Base-by-base conservation (phyloP, 2,888 invertebrate species). In the Neuroscelio doddi region DNA sequence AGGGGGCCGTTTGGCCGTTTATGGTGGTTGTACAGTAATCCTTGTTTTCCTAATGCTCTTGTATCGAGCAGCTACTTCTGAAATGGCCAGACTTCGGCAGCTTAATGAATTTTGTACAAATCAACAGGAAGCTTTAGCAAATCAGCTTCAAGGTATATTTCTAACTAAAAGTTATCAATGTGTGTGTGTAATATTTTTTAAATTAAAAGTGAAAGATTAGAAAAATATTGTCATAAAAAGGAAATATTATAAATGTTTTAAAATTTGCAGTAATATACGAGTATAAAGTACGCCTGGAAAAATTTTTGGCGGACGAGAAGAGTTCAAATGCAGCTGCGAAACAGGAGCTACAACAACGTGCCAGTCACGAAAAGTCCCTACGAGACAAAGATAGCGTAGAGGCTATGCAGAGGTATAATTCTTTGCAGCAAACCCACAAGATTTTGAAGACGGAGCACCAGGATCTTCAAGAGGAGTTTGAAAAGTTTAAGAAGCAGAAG, bases 231-330 rank as follows among this genome's bases (percentile, higher is more conserved):
- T n/a, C n/a, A n/a, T n/a, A n/a, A n/a, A n/a, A n/a, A n/a, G n/a
- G n/a, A n/a, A n/a, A n/a, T n/a, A n/a, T n/a, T n/a, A n/a, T n/a
- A n/a, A n/a, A n/a, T n/a, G n/a, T n/a, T n/a, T 21, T 12, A 7
- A 9, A 30, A 30, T 55, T 75, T 70, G 0, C 70, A 84, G 84
- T 83, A 29, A 80, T 83, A 50, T 83, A 80, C 57, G 82, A 83
- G 62, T 84, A 84, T 72, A 83, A 82, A 69, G 74, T 79, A 2
- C 78, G 81, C 0, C 24, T 84, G 53, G 84, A 84, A 44, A 83
- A 82, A 44, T 81, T 81, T 1, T 59, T 84, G 41, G 77, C 80
- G 10, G 83, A 83, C 57, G 84, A 84, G 64, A 83, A 83, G 49
- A 83, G 77, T 24, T 78, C 83, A 3, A 84, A 82, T 32, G 76